These are phyloP conservation scores for Chionoecetes opilio DNA, from an alignment of 1,140 invertebrate species.

Conservation along the genomic window DNA sequence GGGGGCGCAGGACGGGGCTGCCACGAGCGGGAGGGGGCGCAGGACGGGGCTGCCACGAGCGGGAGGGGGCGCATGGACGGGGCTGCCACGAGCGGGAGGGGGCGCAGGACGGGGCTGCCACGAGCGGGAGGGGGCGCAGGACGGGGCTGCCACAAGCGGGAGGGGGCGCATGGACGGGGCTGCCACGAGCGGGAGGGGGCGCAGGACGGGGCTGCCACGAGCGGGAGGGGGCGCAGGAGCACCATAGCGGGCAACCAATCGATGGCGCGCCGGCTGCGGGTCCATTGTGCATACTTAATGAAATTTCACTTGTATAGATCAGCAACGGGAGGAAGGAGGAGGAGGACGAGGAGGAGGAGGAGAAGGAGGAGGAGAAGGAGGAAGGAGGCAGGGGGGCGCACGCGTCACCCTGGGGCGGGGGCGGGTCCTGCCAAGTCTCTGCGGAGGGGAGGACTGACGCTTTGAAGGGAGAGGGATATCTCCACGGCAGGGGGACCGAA, in stretches of 20 bases:
- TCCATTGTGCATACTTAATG: conserved; percentile 80
- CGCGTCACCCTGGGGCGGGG: conserved; percentile 47
- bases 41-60: neutral
- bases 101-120: neutral
- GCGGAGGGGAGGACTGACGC: conserved; percentile 29
- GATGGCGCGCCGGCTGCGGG: conserved; percentile 75
- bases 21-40: neutral
- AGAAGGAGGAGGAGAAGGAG: conserved; percentile 41
- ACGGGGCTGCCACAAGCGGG: neutral
- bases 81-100: neutral
- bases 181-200: conserved; percentile 10
- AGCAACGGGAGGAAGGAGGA: conserved; percentile 49
- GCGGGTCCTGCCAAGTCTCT: conserved; percentile 21
- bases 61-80: neutral
- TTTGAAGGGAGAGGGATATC: conserved; percentile 36
- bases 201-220: neutral
- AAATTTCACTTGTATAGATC: conserved; percentile 80
- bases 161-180: neutral
- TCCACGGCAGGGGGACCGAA: neutral
- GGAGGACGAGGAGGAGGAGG: conserved; percentile 44
- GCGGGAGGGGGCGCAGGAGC: conserved; percentile 45
- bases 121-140: neutral
- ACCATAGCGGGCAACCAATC: conserved; percentile 68
- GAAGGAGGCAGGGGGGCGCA: conserved; percentile 58
- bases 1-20: neutral